Evolutionary conservation across 2,797 vertebrate species (phyloP).

Genomic region (Micromesistius poutassou): DNA sequence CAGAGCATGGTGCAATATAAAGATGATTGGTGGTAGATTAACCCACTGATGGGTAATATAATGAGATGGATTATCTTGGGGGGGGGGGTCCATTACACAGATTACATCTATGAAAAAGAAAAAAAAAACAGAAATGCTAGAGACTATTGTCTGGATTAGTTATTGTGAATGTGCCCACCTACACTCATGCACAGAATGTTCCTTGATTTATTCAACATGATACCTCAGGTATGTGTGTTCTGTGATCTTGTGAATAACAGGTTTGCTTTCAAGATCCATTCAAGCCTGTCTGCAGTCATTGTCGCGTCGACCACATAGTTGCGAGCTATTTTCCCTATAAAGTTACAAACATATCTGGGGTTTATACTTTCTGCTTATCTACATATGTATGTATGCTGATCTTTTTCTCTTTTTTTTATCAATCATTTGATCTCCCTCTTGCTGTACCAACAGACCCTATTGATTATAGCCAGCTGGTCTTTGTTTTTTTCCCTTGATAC

Average conservation of each 20-base stretch:
- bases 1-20: neutral
- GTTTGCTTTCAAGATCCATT: neutral
- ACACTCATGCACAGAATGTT: neutral
- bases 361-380: too few relatives aligned
- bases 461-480: constrained; percentile 46
- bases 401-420: constrained; percentile 32
- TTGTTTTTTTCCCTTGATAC: constrained; percentile 51
- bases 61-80: constrained; percentile 11
- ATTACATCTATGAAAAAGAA: constrained; percentile 2
- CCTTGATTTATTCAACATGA: constrained; percentile 5
- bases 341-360: too few relatives aligned
- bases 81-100: neutral
- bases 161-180: neutral
- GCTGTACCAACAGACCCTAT: constrained; percentile 41
- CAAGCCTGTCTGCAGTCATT: neutral
- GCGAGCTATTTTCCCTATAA: neutral
- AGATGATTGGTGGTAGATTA: constrained; percentile 9
- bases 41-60: neutral
- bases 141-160: constrained; percentile 2
- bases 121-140: neutral
- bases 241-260: neutral
- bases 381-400: constrained; percentile 31
- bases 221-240: constrained; percentile 6
- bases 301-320: neutral
- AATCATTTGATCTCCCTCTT: constrained; percentile 38